Conservation (phyloP, 2,888 invertebrate species). For the Leistus spinibarbis region DNA sequence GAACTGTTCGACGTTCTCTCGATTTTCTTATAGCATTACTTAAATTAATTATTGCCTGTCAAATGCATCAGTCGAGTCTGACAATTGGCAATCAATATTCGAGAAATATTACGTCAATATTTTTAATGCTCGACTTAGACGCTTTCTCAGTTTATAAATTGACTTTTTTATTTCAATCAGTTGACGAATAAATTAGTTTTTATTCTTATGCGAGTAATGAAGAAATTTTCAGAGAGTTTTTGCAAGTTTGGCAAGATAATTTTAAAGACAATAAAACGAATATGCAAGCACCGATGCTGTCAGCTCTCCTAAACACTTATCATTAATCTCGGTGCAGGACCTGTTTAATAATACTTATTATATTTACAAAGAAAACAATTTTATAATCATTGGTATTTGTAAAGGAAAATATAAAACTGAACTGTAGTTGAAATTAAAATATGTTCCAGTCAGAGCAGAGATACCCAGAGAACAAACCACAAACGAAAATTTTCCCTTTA, state of each 20-base stretch:
- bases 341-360: too few relatives aligned
- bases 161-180: not conserved
- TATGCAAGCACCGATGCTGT: too few relatives aligned
- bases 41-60: constrained; percentile 29
- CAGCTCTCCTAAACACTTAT: too few relatives aligned
- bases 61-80: constrained; percentile 16
- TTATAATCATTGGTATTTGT: too few relatives aligned
- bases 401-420: too few relatives aligned
- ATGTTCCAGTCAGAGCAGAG: too few relatives aligned
- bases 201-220: not conserved
- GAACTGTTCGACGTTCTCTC: not conserved
- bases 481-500: not conserved
- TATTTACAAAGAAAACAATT: too few relatives aligned
- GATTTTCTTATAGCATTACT: constrained; percentile 10
- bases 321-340: too few relatives aligned
- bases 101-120: not conserved
- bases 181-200: not conserved
- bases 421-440: not conserved
- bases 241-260: not conserved
- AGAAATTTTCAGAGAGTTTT: not conserved
- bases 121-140: not conserved
- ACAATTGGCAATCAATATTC: constrained; percentile 18
- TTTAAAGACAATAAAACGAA: too few relatives aligned
- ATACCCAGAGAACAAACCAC: not conserved
- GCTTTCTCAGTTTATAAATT: not conserved